phyloP scores from a whole-genome alignment of 1,140 invertebrate species.

The Temnothorax longispinosus region DNA sequence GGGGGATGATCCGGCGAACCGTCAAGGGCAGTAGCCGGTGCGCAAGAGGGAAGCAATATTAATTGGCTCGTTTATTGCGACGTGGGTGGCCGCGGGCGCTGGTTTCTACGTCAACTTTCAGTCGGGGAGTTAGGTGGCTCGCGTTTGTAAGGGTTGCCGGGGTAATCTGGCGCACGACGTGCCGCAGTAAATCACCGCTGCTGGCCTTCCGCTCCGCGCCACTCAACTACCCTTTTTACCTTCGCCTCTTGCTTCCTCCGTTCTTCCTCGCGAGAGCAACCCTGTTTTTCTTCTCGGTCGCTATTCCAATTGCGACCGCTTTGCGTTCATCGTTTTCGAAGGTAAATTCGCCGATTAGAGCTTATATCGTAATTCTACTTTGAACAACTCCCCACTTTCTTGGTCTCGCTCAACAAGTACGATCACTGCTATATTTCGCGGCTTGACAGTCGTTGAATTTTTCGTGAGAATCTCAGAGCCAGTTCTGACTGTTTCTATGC shows the following conservation, averaged over 20 bases:
- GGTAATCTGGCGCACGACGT: conserved; percentile 74
- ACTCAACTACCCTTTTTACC: conserved; percentile 55
- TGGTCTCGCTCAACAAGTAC: background rate
- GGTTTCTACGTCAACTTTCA: conserved; percentile 72
- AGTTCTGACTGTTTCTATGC: background rate
- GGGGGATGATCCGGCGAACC: conserved; percentile 65
- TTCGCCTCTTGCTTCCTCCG: conserved; percentile 30
- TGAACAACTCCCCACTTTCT: background rate
- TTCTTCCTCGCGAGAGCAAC: background rate
- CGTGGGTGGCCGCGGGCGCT: conserved; percentile 68
- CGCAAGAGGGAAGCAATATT: conserved; percentile 72
- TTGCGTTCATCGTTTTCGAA: background rate
- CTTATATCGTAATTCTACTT: background rate
- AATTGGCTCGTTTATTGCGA: conserved; percentile 76
- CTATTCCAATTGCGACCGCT: conserved; percentile 8
- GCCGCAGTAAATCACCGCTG: conserved; percentile 70
- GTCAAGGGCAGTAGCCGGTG: conserved; percentile 65
- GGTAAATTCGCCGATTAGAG: conserved; percentile 8
- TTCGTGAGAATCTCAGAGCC: background rate
- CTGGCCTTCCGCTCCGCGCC: conserved; percentile 53
- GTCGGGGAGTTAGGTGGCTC: conserved; percentile 57
- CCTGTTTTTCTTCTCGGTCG: conserved; percentile 10
- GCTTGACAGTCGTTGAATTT: background rate
- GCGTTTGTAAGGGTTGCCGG: conserved; percentile 69
- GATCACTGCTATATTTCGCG: background rate